phyloP scores from a whole-genome alignment of 2,888 invertebrate genomes.

The Cryptocephalus moraei region DNA sequence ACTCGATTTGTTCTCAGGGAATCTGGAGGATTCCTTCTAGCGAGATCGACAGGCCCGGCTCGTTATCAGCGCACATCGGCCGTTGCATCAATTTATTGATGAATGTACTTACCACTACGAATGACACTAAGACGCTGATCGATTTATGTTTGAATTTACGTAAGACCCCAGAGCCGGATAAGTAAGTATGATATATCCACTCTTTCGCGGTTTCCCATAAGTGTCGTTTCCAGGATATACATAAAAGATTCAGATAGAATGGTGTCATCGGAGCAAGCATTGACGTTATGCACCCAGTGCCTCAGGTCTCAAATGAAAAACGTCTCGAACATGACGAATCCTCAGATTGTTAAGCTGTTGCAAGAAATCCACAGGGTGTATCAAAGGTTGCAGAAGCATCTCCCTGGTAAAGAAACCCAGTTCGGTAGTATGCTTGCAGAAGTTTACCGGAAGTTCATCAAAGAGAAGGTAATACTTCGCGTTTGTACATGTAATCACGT shows the following conservation, averaged over 20 bases:
- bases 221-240: slow-evolving; percentile 51
- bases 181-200: slow-evolving; percentile 41
- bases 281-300: slow-evolving; percentile 61
- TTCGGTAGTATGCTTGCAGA: slow-evolving; percentile 59
- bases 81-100: slow-evolving; percentile 72
- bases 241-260: slow-evolving; percentile 76
- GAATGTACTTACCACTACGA: slow-evolving; percentile 67
- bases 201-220: not conserved
- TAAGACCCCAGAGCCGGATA: slow-evolving; percentile 75
- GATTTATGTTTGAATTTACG: slow-evolving; percentile 71
- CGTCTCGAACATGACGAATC: slow-evolving; percentile 29
- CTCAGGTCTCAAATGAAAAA: slow-evolving; percentile 51
- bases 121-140: slow-evolving; percentile 69
- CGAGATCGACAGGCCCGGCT: slow-evolving; percentile 87
- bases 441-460: slow-evolving; percentile 55
- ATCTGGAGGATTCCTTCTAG: slow-evolving; percentile 85
- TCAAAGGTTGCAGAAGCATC: slow-evolving; percentile 56
- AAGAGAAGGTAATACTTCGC: slow-evolving; percentile 49
- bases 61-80: slow-evolving; percentile 85
- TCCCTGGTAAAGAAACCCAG: slow-evolving; percentile 45
- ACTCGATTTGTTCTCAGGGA: slow-evolving; percentile 42
- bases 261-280: slow-evolving; percentile 69
- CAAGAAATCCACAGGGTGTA: slow-evolving; percentile 56
- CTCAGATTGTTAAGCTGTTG: slow-evolving; percentile 38
- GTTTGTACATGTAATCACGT: too few species aligned